Conservation (phyloP, 2,888 invertebrate genomes). For the Chrysotoxum bicinctum region DNA sequence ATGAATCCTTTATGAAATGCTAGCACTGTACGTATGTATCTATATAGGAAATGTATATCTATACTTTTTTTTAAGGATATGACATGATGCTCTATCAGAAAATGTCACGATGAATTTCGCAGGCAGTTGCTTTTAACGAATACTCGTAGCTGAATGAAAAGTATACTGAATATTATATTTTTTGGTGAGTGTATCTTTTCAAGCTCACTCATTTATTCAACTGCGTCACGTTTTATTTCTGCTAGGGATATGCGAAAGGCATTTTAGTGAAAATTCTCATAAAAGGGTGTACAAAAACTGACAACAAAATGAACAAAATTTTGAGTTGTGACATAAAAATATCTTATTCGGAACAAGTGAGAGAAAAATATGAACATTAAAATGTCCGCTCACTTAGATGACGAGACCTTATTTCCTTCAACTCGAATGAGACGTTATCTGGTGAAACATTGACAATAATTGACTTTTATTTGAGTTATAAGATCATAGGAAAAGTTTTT, state of each 20-base stretch:
- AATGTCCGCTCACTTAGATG: constrained; percentile 4
- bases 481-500: too few species aligned
- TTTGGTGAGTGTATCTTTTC: constrained; percentile 22
- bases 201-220: constrained; percentile 17
- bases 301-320: not conserved
- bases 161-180: constrained; percentile 23
- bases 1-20: constrained; percentile 7
- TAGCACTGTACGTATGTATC: not conserved
- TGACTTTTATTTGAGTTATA: not conserved
- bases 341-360: constrained; percentile 15
- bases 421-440: not conserved
- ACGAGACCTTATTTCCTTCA: not conserved
- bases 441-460: not conserved
- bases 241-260: not conserved
- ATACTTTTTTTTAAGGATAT: not conserved
- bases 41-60: not conserved
- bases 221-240: constrained; percentile 18
- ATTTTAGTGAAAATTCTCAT: constrained; percentile 6
- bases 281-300: constrained; percentile 1
- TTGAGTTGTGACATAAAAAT: constrained; percentile 7
- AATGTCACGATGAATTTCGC: constrained; percentile 27
- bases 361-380: constrained; percentile 12
- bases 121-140: constrained; percentile 18
- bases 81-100: constrained; percentile 6
- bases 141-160: not conserved